Evolutionary conservation across 37 sponge, comb jelly and placozoan genomes (phyloP).

Genomic region (Aphrocallistes beatrix): DNA sequence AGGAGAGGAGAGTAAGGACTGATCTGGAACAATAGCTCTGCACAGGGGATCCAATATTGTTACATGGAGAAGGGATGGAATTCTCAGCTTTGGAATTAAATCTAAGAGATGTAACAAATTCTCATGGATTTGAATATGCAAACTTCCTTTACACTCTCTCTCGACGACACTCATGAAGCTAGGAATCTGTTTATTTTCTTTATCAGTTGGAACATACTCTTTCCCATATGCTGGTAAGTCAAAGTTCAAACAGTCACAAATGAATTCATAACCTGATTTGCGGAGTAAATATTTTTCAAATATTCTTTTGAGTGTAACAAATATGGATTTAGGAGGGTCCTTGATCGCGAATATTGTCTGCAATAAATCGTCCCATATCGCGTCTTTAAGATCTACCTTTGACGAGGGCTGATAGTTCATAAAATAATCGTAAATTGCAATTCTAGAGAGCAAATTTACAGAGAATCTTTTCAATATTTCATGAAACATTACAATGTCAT

Average conservation of each 20-base stretch:
- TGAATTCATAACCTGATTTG: not conserved
- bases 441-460: not conserved
- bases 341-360: not conserved
- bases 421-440: not conserved
- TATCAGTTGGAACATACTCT: not conserved
- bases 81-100: not conserved
- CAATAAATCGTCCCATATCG: not conserved
- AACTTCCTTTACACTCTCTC: not conserved
- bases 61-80: not conserved
- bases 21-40: conserved; percentile 2
- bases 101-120: not conserved
- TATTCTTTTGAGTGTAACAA: not conserved
- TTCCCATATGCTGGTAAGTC: not conserved
- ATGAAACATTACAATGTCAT: not conserved
- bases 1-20: not conserved
- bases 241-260: not conserved
- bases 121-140: not conserved
- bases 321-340: not conserved
- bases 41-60: not conserved
- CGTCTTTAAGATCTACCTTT: not conserved
- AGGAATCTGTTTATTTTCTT: not conserved
- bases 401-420: not conserved
- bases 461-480: not conserved
- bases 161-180: not conserved
- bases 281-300: not conserved